phyloP scores from a whole-genome alignment of 2,113 vertebrate species.

The Orycteropus afer region DNA sequence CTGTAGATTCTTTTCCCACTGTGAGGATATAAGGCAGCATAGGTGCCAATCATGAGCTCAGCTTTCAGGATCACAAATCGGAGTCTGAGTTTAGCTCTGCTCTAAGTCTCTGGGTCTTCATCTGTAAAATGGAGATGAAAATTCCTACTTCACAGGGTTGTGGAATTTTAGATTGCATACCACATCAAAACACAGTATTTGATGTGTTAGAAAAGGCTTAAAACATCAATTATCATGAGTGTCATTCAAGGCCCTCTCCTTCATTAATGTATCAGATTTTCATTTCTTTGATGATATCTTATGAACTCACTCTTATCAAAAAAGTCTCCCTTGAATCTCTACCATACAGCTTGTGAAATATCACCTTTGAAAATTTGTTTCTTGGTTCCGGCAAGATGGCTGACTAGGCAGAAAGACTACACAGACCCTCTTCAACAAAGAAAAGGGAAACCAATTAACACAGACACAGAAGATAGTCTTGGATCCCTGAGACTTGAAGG shows the following conservation, averaged over 20 bases:
- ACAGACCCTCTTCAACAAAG: too few relatives aligned
- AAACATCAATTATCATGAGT: not conserved
- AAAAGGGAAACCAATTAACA: too few relatives aligned
- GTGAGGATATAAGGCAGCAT: not conserved
- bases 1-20: not conserved
- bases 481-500: too few relatives aligned
- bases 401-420: too few relatives aligned
- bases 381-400: too few relatives aligned
- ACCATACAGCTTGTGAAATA: not conserved
- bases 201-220: not conserved
- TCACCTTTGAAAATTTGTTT: not conserved
- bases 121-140: not conserved
- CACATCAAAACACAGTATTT: not conserved
- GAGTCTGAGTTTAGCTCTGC: not conserved
- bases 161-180: slow-evolving; percentile 23
- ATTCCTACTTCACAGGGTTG: not conserved
- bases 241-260: not conserved
- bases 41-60: not conserved
- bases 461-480: too few relatives aligned
- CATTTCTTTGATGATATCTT: not conserved
- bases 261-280: not conserved
- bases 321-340: not conserved
- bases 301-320: not conserved
- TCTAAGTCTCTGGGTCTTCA: not conserved
- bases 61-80: not conserved